Conservation (phyloP, 2,888 invertebrate species). For the Lottia scabra region DNA sequence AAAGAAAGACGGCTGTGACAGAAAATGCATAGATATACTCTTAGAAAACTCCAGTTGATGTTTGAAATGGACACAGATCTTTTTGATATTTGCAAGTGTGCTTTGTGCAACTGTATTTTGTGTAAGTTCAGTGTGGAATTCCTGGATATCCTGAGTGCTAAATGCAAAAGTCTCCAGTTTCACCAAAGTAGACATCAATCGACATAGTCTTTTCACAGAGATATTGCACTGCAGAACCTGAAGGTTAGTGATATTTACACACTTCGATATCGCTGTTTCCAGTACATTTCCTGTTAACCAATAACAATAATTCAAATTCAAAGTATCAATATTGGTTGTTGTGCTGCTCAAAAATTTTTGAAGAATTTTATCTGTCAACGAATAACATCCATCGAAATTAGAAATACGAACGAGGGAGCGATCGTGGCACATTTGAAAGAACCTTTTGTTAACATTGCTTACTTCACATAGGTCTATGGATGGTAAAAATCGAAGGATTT, state of each 20-base stretch:
- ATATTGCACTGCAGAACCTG: slow-evolving; percentile 59
- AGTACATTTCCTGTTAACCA: slow-evolving; percentile 53
- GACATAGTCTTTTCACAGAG: slow-evolving; percentile 52
- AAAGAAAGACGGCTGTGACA: slow-evolving; percentile 57
- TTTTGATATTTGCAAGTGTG: slow-evolving; percentile 46
- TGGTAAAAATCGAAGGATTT: slow-evolving; percentile 45
- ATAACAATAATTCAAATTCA: slow-evolving; percentile 62
- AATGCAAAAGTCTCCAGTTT: slow-evolving; percentile 54
- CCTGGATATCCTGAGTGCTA: slow-evolving; percentile 55
- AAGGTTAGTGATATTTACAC: slow-evolving; percentile 51
- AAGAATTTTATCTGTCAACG: slow-evolving; percentile 45
- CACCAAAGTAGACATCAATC: slow-evolving; percentile 47
- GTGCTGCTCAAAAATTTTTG: slow-evolving; percentile 45
- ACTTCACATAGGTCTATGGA: slow-evolving; percentile 35
- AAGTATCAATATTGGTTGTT: slow-evolving; percentile 39
- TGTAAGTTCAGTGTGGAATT: slow-evolving; percentile 57
- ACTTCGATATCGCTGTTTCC: slow-evolving; percentile 47
- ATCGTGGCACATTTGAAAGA: slow-evolving; percentile 46
- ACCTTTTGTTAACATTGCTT: slow-evolving; percentile 40
- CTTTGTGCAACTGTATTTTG: slow-evolving; percentile 46
- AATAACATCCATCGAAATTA: slow-evolving; percentile 46
- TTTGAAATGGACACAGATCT: slow-evolving; percentile 57
- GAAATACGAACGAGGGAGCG: slow-evolving; percentile 46
- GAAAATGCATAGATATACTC: slow-evolving; percentile 53
- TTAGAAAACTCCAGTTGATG: slow-evolving; percentile 46